A percentile compares a stretch with the other conserved stretches of the same genome.
These are phyloP conservation scores for Channallabes apus DNA, from an alignment of 2,797 vertebrate species.

Conservation along the genomic window DNA sequence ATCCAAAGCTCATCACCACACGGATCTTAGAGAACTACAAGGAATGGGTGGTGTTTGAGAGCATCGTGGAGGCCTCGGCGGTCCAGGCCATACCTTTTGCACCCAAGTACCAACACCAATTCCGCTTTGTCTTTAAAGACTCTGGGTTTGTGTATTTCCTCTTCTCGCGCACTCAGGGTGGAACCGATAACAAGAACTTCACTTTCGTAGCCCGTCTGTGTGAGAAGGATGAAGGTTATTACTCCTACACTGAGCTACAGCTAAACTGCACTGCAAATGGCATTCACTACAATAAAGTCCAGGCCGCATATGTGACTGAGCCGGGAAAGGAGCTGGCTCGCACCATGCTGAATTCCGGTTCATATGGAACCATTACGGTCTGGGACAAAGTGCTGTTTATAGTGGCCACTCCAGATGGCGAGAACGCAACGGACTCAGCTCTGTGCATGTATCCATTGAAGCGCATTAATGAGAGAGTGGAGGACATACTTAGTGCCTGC, in stretches of 20 bases:
- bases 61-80: conserved; percentile 85
- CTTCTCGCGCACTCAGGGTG: conserved; percentile 85
- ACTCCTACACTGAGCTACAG: conserved; percentile 93
- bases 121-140: conserved; percentile 87
- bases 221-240: conserved; percentile 83
- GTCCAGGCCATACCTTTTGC: conserved; percentile 86
- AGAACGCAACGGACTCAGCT: conserved; percentile 70
- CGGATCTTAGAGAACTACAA: conserved; percentile 83
- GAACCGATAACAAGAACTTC: conserved; percentile 79
- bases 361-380: conserved; percentile 59
- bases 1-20: conserved; percentile 92
- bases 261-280: conserved; percentile 76
- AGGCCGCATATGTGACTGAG: conserved; percentile 70
- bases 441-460: conserved; percentile 89
- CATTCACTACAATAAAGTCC: conserved; percentile 72
- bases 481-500: conserved; percentile 82
- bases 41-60: conserved; percentile 89
- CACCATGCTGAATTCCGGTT: conserved; percentile 57
- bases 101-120: conserved; percentile 84
- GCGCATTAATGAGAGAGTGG: conserved; percentile 80
- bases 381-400: conserved; percentile 75
- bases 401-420: conserved; percentile 70
- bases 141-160: conserved; percentile 86
- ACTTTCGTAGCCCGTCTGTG: conserved; percentile 90
- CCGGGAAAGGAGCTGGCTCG: conserved; percentile 74